Conservation (phyloP, 2,797 vertebrate genomes). For the Galagoides demidoff region DNA sequence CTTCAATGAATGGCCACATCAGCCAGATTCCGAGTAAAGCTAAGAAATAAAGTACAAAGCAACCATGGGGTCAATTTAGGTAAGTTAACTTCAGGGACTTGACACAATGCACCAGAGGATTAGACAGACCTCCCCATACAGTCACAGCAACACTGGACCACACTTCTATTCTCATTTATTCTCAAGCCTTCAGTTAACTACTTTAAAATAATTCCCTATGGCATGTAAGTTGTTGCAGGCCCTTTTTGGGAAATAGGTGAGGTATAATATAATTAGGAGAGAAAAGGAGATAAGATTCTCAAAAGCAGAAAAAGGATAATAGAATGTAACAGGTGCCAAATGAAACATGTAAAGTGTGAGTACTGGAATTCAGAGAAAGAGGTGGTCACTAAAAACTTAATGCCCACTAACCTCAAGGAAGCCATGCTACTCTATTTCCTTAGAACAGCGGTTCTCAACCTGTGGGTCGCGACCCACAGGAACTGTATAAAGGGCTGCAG, state of each 20-base stretch:
- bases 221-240: not conserved
- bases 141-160: not conserved
- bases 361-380: not conserved
- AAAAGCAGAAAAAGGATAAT: not conserved
- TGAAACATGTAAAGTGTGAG: not conserved
- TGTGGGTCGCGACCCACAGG: too few relatives aligned
- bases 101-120: not conserved
- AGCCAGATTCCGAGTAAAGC: conserved; percentile 29
- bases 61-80: not conserved
- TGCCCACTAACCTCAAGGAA: not conserved
- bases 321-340: not conserved
- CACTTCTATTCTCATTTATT: fast-evolving
- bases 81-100: not conserved
- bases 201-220: conserved; percentile 7
- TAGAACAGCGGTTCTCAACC: not conserved
- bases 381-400: not conserved
- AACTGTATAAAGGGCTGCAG: too few relatives aligned
- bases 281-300: not conserved
- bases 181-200: not conserved
- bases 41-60: not conserved
- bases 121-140: not conserved
- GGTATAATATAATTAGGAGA: not conserved
- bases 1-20: not conserved
- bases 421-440: not conserved
- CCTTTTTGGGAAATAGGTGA: not conserved